Percentiles rank a stretch among this genome's conserved stretches.
Evolutionary conservation across 2,888 invertebrate genomes (phyloP).

Genomic region (Macrosoma leucophasiata): DNA sequence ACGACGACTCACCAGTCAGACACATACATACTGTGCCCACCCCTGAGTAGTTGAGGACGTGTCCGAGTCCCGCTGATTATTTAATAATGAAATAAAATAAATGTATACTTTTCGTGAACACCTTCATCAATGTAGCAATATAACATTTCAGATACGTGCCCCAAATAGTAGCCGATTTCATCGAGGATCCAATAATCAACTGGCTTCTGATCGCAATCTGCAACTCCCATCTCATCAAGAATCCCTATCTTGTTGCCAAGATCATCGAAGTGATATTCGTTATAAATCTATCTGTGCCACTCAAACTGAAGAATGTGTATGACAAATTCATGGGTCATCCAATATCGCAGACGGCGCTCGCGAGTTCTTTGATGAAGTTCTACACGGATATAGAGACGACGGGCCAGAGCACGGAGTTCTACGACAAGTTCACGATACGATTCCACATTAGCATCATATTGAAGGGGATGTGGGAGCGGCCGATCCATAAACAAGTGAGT

Average conservation of each 20-base stretch:
- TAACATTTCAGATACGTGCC: slow-evolving; percentile 85
- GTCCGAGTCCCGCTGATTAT: too few species aligned
- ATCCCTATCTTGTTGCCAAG: slow-evolving; percentile 98
- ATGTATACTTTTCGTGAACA: not conserved
- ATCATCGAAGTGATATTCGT: slow-evolving; percentile 93
- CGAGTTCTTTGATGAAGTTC: slow-evolving; percentile 96
- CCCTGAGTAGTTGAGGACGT: too few species aligned
- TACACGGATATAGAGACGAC: slow-evolving; percentile 99
- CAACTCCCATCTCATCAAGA: slow-evolving; percentile 92
- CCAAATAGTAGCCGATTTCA: slow-evolving; percentile 82
- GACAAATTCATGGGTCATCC: slow-evolving; percentile 91
- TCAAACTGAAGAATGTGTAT: slow-evolving; percentile 76
- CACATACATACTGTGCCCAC: too few species aligned
- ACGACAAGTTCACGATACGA: slow-evolving; percentile 98
- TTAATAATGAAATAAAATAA: too few species aligned
- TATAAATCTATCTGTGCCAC: slow-evolving; percentile 80
- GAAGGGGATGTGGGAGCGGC: slow-evolving; percentile 96
- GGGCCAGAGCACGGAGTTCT: slow-evolving; percentile 98
- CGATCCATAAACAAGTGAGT: slow-evolving; percentile 80
- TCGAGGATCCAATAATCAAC: slow-evolving; percentile 89
- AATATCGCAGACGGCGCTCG: slow-evolving; percentile 81
- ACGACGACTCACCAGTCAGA: too few species aligned
- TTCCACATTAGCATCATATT: slow-evolving; percentile 98
- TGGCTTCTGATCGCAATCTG: slow-evolving; percentile 94
- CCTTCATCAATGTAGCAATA: not conserved